A percentile compares a stretch with the other conserved stretches of the same genome.
phyloP scores from a whole-genome alignment of 2,797 vertebrate genomes.

The Botia almorhae region DNA sequence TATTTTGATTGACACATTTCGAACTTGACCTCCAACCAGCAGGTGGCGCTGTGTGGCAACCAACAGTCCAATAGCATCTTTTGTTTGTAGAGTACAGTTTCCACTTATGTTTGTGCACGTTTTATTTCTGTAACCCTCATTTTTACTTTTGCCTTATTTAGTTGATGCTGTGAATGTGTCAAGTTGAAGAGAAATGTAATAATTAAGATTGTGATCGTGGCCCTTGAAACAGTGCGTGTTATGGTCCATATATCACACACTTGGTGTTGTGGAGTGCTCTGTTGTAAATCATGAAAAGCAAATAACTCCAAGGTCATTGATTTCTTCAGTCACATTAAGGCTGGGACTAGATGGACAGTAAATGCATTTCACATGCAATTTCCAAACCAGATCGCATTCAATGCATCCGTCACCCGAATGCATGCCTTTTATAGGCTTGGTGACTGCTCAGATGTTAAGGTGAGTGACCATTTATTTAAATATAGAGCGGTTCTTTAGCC shows the following conservation, averaged over 20 bases:
- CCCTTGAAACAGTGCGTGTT: background rate
- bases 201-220: slow-evolving; percentile 17
- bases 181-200: slow-evolving; percentile 27
- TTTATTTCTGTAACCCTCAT: slow-evolving; percentile 10
- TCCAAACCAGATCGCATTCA: background rate
- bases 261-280: background rate
- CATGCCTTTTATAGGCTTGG: slow-evolving; percentile 25
- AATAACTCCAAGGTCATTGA: background rate
- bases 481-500: background rate
- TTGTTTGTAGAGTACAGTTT: slow-evolving; percentile 18
- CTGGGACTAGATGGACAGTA: background rate
- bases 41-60: background rate
- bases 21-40: slow-evolving; percentile 20
- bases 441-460: background rate
- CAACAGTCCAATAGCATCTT: background rate
- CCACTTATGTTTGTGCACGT: slow-evolving; percentile 36
- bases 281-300: slow-evolving; percentile 1
- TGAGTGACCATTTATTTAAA: slow-evolving; percentile 3
- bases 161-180: slow-evolving; percentile 68
- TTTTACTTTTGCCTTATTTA: slow-evolving; percentile 75
- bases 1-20: background rate
- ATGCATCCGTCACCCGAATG: background rate
- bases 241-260: slow-evolving; percentile 9
- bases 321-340: background rate
- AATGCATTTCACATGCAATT: background rate